Conservation (phyloP, 2,797 vertebrate species). For the Cottoperca gobio region DNA sequence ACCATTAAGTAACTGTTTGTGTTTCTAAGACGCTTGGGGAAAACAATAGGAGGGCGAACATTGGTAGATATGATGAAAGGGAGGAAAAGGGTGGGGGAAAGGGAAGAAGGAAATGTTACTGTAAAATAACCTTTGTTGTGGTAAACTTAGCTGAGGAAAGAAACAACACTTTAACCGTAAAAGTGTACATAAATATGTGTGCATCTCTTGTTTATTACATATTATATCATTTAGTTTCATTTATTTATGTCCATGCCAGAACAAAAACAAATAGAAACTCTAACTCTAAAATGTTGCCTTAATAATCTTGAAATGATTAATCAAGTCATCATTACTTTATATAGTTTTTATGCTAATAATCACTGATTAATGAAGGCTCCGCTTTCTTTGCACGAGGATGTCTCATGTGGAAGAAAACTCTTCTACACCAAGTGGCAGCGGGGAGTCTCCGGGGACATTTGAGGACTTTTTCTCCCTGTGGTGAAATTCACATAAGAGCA, state of each 20-base stretch:
- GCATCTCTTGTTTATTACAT: neutral
- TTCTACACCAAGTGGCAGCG: constrained; percentile 1
- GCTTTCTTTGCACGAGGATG: neutral
- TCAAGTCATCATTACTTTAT: neutral
- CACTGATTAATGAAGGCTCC: neutral
- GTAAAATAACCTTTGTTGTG: neutral
- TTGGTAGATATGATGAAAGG: too few relatives aligned
- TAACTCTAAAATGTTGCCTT: too few relatives aligned
- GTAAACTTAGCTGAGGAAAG: neutral
- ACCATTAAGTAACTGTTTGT: neutral
- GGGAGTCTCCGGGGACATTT: constrained; percentile 11
- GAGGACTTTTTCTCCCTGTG: constrained; percentile 28
- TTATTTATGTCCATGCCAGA: too few relatives aligned
- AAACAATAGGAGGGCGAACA: neutral
- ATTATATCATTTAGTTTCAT: neutral
- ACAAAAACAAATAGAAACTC: too few relatives aligned
- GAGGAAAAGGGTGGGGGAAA: too few relatives aligned
- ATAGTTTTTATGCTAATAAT: neutral
- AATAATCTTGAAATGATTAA: neutral
- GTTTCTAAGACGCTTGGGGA: neutral
- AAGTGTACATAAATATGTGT: neutral
- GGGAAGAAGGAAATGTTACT: neutral
- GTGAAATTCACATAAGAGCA: constrained; percentile 18
- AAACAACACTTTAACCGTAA: too few relatives aligned
- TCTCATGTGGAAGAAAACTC: constrained; percentile 13